Evolutionary conservation across 1,140 invertebrate genomes (phyloP), one percentile per base, ranked within the genome.

Genomic region (Eumeta japonica): DNA sequence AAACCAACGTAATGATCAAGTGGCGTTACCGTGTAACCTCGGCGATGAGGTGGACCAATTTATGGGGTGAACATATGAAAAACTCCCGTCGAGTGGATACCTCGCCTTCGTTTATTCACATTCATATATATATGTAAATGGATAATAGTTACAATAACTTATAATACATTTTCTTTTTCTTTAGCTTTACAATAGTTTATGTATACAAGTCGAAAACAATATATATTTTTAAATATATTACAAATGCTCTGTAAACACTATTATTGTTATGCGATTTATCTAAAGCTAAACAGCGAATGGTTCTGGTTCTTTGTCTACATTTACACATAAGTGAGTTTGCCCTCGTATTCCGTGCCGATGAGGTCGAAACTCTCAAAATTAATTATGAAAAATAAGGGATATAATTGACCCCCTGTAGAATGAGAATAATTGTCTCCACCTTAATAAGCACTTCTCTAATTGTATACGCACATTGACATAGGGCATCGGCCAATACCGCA

Each of bases 161-260:
- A 70, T 62, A 62, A 55, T 61, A 70, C 57, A 65, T 55, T 57
- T 48, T n/a, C n/a, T n/a, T n/a, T n/a, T n/a, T 58, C 55, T 39
- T 60, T 45, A 62, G 66, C 48, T 71, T 68, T 66, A 70, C 58
- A 70, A 55, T 61, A 64, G 51, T 14, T 51, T 62, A 67, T 74
- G 65, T 74, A 74, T 70, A 74, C 65, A 74, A 68, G 65, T 70
- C 70, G 64, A 74, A 72, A 74, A 74, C 64, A 74, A 67, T 68
- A 51, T 35, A 62, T 66, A 64, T 70, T 48, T 72, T 74, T 71
- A 57, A 70, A 50, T 60, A 59, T 59, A 30, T 24, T n/a, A n/a
- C n/a, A n/a, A n/a, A n/a, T n/a, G n/a, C n/a, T n/a, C 50, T 45
- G 45, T 66, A 61, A 64, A 67, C 52, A 55, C 55, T 71, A 73